These are phyloP conservation scores for Rhagium mordax DNA, from an alignment of 2,888 invertebrate genomes.

Conservation along the genomic window DNA sequence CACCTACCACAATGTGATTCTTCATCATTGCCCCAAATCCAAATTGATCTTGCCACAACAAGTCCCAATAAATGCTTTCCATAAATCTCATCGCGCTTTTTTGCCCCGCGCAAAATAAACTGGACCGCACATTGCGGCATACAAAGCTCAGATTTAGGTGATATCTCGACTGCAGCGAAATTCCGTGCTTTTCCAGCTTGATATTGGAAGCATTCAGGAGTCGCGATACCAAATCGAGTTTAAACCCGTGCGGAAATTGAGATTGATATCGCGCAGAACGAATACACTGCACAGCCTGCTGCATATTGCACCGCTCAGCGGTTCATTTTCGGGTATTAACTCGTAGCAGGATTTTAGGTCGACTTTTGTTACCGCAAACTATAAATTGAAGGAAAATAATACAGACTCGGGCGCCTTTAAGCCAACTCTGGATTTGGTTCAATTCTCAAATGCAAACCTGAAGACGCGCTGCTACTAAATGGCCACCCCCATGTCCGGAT, in stretches of 20 bases:
- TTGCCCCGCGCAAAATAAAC: background rate
- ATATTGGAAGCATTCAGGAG: slow-evolving; percentile 3
- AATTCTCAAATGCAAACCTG: no score
- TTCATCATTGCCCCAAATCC: no score
- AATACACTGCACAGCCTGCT: slow-evolving; percentile 13
- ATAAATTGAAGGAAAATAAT: no score
- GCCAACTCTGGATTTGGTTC: no score
- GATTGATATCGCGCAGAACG: slow-evolving; percentile 40
- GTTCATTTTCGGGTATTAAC: slow-evolving; percentile 27
- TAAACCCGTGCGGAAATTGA: slow-evolving; percentile 43
- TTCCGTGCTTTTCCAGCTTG: background rate
- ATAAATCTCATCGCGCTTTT: background rate
- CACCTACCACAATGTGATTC: no score
- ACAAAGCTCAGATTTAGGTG: slow-evolving; percentile 8
- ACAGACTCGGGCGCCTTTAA: no score
- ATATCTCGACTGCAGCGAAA: background rate
- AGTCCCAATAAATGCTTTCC: no score
- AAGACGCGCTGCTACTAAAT: no score
- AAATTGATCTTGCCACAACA: no score
- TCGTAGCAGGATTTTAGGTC: background rate
- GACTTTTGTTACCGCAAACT: no score
- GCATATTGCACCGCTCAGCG: slow-evolving; percentile 31
- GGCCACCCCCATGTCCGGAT: no score
- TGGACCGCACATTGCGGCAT: background rate
- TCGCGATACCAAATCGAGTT: slow-evolving; percentile 41